These are phyloP conservation scores for Streptopelia turtur DNA, from an alignment of 2,797 vertebrate species.

Conservation along the genomic window DNA sequence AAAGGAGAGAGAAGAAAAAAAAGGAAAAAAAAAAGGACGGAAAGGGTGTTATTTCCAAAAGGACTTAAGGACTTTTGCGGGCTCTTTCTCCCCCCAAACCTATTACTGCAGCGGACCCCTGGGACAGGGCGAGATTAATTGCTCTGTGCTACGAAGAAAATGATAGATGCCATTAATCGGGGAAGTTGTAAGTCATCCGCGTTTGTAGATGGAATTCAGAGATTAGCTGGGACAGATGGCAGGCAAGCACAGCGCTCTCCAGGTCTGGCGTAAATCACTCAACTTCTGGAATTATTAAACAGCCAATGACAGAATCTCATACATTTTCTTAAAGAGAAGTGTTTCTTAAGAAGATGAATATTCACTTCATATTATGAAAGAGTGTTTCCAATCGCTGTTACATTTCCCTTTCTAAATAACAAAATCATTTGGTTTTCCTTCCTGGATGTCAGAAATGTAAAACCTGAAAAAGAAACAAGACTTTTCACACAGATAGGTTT, in stretches of 20 bases:
- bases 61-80: not conserved
- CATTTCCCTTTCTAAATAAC: not conserved
- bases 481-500: not conserved
- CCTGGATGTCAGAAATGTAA: not conserved
- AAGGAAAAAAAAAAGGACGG: rapidly evolving
- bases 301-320: not conserved
- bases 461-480: not conserved
- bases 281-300: not conserved
- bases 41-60: not conserved
- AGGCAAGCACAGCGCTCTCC: not conserved
- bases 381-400: not conserved
- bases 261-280: constrained; percentile 5
- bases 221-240: constrained; percentile 43
- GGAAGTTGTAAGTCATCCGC: not conserved
- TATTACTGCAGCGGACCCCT: not conserved
- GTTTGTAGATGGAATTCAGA: constrained; percentile 9
- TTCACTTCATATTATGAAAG: not conserved
- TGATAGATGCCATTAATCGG: constrained; percentile 51
- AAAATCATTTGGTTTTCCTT: not conserved
- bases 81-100: not conserved
- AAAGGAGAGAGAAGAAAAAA: rapidly evolving
- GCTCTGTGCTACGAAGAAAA: constrained; percentile 14
- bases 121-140: constrained; percentile 45
- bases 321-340: not conserved
- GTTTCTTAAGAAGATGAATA: not conserved